phyloP scores from a whole-genome alignment of 2,797 vertebrate species.

The Mormyrops attenuatus region DNA sequence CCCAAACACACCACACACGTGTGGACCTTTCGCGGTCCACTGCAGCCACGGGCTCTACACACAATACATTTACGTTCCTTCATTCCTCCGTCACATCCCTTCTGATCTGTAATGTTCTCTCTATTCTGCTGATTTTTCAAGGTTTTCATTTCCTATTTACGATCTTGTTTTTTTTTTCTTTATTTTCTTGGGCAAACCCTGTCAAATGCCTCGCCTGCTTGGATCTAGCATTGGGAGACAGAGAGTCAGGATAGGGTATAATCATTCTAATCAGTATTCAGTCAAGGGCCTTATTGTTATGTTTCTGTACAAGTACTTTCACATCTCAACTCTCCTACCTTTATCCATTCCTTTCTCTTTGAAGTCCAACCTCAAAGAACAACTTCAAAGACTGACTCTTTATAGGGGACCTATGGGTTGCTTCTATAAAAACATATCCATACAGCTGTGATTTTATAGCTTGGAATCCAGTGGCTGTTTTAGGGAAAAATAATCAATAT shows the following conservation, averaged over 20 bases:
- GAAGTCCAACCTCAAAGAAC: conserved; percentile 24
- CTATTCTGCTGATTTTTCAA: not conserved
- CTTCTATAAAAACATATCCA: conserved; percentile 8
- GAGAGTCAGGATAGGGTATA: not conserved
- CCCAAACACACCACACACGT: not conserved
- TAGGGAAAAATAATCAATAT: not conserved
- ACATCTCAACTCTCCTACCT: not conserved
- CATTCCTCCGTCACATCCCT: not conserved
- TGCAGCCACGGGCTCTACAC: not conserved
- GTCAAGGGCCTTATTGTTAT: not conserved
- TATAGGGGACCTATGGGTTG: conserved; percentile 10
- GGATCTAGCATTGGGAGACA: not conserved
- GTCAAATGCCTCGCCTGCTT: not conserved
- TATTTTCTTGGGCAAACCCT: not conserved
- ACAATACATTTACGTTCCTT: not conserved
- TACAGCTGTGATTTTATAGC: conserved; percentile 2
- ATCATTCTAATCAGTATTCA: conserved; percentile 1
- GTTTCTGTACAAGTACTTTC: conserved; percentile 10
- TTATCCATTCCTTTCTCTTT: conserved; percentile 13
- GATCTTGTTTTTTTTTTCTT: not conserved
- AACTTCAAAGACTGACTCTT: conserved; percentile 21
- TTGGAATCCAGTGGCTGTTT: conserved; percentile 2
- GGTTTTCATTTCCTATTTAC: not conserved
- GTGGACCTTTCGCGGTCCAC: not conserved
- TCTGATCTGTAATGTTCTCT: not conserved